phyloP scores from a whole-genome alignment of 2,113 vertebrate genomes.

The Nothobranchius furzeri region DNA sequence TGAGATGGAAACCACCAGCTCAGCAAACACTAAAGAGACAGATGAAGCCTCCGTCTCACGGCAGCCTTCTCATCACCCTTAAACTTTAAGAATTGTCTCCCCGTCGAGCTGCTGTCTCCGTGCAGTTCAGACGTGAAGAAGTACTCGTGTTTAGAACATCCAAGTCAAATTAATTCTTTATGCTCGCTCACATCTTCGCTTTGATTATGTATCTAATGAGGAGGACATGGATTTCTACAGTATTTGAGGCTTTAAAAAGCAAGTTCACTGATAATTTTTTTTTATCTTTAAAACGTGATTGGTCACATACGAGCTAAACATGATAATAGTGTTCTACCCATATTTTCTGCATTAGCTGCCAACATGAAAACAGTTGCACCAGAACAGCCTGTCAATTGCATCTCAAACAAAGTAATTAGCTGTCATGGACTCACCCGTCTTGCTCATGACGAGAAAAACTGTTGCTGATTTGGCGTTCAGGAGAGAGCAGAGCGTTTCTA shows the following conservation, averaged over 20 bases:
- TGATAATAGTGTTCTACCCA: no score
- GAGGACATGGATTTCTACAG: conserved; percentile 12
- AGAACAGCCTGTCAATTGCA: no score
- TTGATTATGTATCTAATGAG: conserved; percentile 28
- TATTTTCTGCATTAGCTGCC: no score
- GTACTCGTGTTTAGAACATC: conserved; percentile 11
- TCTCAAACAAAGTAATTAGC: no score
- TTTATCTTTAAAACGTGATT: no score
- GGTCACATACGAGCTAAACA: no score
- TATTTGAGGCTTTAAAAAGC: conserved; percentile 1
- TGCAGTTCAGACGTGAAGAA: not conserved
- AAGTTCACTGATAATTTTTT: no score
- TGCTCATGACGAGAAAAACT: no score
- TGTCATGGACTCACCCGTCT: no score
- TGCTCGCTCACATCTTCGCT: not conserved
- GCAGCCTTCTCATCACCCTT: conserved; percentile 58
- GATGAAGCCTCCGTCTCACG: conserved; percentile 56
- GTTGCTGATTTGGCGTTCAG: no score
- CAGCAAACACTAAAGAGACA: conserved; percentile 69
- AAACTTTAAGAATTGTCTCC: conserved; percentile 55
- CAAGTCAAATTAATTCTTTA: conserved; percentile 7
- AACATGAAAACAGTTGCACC: no score
- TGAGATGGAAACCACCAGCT: conserved; percentile 56
- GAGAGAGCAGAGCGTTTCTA: no score
- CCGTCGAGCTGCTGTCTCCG: conserved; percentile 35